Conservation (phyloP, 1,140 invertebrate genomes). For the Sogatella furcifera region DNA sequence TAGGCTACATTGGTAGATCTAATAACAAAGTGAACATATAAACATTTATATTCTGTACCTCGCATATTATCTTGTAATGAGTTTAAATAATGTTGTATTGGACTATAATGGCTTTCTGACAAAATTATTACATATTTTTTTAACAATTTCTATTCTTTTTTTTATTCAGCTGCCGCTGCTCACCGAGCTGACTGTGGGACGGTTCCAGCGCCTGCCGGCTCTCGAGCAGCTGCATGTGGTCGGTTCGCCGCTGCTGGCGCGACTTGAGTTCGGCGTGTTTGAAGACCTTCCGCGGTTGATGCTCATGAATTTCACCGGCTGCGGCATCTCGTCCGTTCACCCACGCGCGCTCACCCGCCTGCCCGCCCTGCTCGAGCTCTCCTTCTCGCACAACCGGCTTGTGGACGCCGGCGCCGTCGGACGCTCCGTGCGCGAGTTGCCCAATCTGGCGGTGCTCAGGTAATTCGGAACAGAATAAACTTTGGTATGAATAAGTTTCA, state of each 20-base stretch:
- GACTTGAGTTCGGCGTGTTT: constrained; percentile 59
- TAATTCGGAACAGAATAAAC: too few relatives aligned
- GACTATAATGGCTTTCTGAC: too few relatives aligned
- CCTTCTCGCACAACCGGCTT: constrained; percentile 57
- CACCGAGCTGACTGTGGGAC: constrained; percentile 53
- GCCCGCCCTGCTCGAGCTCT: constrained; percentile 56
- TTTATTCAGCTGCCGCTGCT: constrained; percentile 58
- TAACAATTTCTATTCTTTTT: too few relatives aligned
- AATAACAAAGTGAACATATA: too few relatives aligned
- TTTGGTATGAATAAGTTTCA: too few relatives aligned
- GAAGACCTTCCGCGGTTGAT: constrained; percentile 59
- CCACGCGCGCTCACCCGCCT: constrained; percentile 58
- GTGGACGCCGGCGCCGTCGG: constrained; percentile 67
- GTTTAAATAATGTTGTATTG: too few relatives aligned
- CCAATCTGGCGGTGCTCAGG: constrained; percentile 48
- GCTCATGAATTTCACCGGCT: constrained; percentile 63
- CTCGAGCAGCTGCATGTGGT: constrained; percentile 65
- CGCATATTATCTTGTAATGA: too few relatives aligned
- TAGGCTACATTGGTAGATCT: too few relatives aligned
- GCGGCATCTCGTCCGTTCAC: constrained; percentile 68
- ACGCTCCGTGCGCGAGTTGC: constrained; percentile 58
- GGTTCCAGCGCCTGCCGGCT: constrained; percentile 57
- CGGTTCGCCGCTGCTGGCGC: constrained; percentile 49
- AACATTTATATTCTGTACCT: too few relatives aligned
- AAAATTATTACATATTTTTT: too few relatives aligned